Evolutionary conservation across 2,888 invertebrate species (phyloP).

Genomic region (Drosophila testacea): DNA sequence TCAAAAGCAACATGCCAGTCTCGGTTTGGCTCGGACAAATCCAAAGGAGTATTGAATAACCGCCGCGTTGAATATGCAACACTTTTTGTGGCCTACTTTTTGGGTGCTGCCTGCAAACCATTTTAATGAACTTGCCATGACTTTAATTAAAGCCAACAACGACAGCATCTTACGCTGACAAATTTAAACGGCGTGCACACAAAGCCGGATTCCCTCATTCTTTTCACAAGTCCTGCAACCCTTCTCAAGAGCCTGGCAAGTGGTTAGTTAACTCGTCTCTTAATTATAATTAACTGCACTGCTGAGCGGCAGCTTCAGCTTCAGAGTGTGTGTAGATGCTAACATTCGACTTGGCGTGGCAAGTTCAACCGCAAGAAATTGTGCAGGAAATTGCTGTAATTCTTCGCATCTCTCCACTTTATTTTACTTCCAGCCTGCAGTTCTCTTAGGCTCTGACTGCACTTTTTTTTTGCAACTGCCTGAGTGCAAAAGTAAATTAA

Average conservation of each 20-base stretch:
- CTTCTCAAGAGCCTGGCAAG: slow-evolving; percentile 62
- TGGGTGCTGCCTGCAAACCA: slow-evolving; percentile 13
- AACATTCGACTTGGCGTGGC: slow-evolving; percentile 39
- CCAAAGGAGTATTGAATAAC: slow-evolving; percentile 66
- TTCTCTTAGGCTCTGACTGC: slow-evolving; percentile 62
- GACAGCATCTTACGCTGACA: slow-evolving; percentile 32
- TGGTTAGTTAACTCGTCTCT: slow-evolving; percentile 83
- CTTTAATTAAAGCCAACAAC: slow-evolving; percentile 64
- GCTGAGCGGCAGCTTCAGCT: slow-evolving; percentile 47
- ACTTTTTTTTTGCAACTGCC: slow-evolving; percentile 70
- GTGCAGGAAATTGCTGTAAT: slow-evolving; percentile 70
- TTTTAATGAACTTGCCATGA: slow-evolving; percentile 67
- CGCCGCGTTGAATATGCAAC: slow-evolving; percentile 73
- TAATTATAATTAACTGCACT: slow-evolving; percentile 84
- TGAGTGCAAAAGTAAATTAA: slow-evolving; percentile 78
- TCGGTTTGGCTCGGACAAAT: slow-evolving; percentile 21
- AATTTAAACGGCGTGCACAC: slow-evolving; percentile 52
- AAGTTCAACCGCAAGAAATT: slow-evolving; percentile 77
- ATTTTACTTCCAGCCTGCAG: neutral
- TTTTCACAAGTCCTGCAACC: slow-evolving; percentile 2
- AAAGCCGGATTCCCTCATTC: neutral
- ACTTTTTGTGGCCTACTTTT: slow-evolving; percentile 74
- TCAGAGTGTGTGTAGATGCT: slow-evolving; percentile 15
- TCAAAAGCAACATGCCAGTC: neutral
- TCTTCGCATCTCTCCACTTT: slow-evolving; percentile 15